Conservation (phyloP, 2,797 vertebrate species). For the Balearica regulorum region DNA sequence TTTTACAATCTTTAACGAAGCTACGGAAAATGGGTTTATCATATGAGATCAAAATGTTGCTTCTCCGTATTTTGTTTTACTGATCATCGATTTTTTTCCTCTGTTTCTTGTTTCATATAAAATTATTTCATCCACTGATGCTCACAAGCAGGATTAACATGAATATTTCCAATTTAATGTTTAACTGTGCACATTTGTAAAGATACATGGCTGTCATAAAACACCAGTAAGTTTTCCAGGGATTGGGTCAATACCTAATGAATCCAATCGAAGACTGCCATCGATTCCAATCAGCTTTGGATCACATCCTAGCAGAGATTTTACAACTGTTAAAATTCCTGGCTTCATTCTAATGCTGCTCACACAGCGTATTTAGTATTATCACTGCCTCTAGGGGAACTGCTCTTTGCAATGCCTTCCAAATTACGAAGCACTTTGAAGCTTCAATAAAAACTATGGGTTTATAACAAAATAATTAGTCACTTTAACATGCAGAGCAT, state of each 20-base stretch:
- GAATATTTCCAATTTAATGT: background rate
- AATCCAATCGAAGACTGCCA: background rate
- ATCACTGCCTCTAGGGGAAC: background rate
- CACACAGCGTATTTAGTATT: background rate
- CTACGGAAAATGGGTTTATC: fast-evolving
- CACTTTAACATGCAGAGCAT: background rate
- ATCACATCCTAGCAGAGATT: background rate
- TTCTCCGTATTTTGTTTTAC: background rate
- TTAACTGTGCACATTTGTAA: background rate
- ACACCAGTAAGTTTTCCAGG: background rate
- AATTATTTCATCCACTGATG: background rate
- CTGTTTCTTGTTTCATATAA: background rate
- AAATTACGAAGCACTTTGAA: background rate
- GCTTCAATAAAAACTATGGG: background rate
- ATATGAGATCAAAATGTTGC: background rate
- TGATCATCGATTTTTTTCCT: background rate
- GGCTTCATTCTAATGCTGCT: background rate
- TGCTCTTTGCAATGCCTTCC: background rate
- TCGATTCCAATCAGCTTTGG: background rate
- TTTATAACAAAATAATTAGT: slow-evolving; percentile 19
- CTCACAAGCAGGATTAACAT: background rate
- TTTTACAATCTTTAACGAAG: background rate
- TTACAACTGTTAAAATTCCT: background rate
- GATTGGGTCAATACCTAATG: background rate
- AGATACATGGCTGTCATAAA: background rate